Percentiles rank a stretch among this genome's conserved stretches.
These are phyloP conservation scores for Melinaea menophilus DNA, from an alignment of 2,888 invertebrate species.

Conservation along the genomic window DNA sequence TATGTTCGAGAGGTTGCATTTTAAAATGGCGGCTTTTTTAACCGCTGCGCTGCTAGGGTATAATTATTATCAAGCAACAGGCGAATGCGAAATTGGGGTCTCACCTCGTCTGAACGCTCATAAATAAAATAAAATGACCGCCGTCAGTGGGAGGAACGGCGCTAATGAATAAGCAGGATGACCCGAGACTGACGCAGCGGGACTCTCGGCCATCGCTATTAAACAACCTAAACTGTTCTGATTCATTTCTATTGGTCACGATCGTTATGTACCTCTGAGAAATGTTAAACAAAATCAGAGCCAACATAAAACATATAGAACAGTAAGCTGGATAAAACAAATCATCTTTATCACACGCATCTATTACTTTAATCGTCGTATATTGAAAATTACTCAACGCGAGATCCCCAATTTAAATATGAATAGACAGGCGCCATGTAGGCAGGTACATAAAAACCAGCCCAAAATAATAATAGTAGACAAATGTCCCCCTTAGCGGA, in stretches of 20 bases:
- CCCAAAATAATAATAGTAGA: constrained; percentile 69
- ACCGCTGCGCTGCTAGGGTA: constrained; percentile 58
- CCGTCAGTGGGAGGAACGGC: constrained; percentile 67
- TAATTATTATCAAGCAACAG: constrained; percentile 74
- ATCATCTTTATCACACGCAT: constrained; percentile 56
- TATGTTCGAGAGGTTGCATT: constrained; percentile 40
- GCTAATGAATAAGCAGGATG: constrained; percentile 69
- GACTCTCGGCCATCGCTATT: constrained; percentile 31
- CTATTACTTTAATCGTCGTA: constrained; percentile 62
- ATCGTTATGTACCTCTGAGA: constrained; percentile 3
- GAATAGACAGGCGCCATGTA: constrained; percentile 75
- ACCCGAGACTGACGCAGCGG: constrained; percentile 39
- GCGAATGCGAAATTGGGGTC: constrained; percentile 77
- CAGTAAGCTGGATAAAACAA: constrained; percentile 2
- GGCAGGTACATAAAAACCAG: constrained; percentile 75
- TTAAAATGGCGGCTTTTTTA: constrained; percentile 71
- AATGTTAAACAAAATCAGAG: not conserved
- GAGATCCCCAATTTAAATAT: constrained; percentile 71
- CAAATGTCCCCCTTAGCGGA: constrained; percentile 67
- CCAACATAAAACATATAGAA: not conserved
- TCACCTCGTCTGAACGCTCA: constrained; percentile 70
- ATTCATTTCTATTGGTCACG: constrained; percentile 37
- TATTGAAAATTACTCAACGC: constrained; percentile 72
- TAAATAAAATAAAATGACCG: constrained; percentile 75
- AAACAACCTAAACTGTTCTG: constrained; percentile 29